Percentiles rank a stretch among this genome's conserved stretches.
Evolutionary conservation across 2,113 vertebrate species (phyloP).

Genomic region (Danio rerio): GRCz12tu NC_133180.1:52214001-52214500

Average conservation of each 20-base stretch:
- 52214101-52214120: neutral
- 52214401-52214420: no score
- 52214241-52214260: neutral
- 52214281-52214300: neutral
- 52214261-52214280: neutral
- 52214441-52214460: no score
- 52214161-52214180: neutral
- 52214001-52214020: constrained; percentile 74
- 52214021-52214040: constrained; percentile 47
- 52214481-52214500: no score
- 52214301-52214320: neutral
- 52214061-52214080: constrained; percentile 4
- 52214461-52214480: no score
- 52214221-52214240: neutral
- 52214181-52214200: constrained; percentile 18
- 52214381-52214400: no score
- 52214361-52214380: no score
- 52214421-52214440: no score
- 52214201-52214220: neutral
- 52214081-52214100: neutral
- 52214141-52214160: neutral
- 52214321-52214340: neutral
- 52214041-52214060: constrained; percentile 28
- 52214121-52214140: neutral
- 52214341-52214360: no score